Evolutionary conservation across 1,140 invertebrate genomes (phyloP).

Genomic region (Psilanteris sp.): DNA sequence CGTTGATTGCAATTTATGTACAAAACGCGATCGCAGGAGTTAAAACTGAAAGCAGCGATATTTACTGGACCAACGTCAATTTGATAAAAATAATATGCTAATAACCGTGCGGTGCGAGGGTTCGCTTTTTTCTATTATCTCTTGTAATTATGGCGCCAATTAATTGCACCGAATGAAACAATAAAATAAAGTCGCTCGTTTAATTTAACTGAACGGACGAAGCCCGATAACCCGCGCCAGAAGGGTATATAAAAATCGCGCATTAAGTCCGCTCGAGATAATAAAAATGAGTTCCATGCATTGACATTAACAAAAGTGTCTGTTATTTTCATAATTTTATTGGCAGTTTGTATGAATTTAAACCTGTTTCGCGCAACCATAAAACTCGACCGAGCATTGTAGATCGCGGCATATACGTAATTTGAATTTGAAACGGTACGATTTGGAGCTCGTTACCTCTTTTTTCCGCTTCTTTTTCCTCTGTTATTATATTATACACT

Average conservation of each 20-base stretch:
- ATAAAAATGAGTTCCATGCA: constrained; percentile 23
- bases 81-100: no score
- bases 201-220: constrained; percentile 3
- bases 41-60: no score
- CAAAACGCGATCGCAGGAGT: no score
- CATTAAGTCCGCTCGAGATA: constrained; percentile 10
- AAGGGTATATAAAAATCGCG: constrained; percentile 14
- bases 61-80: no score
- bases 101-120: no score
- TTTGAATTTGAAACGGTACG: constrained; percentile 55
- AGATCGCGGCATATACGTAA: constrained; percentile 50
- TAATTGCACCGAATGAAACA: constrained; percentile 17
- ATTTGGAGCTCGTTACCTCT: constrained; percentile 54
- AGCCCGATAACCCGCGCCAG: background rate
- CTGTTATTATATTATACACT: constrained; percentile 51
- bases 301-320: constrained; percentile 59
- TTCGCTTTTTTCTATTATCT: no score
- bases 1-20: no score
- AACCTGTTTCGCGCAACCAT: constrained; percentile 46
- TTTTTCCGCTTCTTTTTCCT: constrained; percentile 44
- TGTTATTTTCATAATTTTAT: constrained; percentile 63
- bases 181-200: constrained; percentile 19
- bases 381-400: constrained; percentile 43
- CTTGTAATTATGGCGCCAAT: background rate
- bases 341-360: constrained; percentile 59